These are phyloP conservation scores for Leuciscus idus DNA, from an alignment of 2,113 vertebrate genomes.

Conservation along the genomic window DNA sequence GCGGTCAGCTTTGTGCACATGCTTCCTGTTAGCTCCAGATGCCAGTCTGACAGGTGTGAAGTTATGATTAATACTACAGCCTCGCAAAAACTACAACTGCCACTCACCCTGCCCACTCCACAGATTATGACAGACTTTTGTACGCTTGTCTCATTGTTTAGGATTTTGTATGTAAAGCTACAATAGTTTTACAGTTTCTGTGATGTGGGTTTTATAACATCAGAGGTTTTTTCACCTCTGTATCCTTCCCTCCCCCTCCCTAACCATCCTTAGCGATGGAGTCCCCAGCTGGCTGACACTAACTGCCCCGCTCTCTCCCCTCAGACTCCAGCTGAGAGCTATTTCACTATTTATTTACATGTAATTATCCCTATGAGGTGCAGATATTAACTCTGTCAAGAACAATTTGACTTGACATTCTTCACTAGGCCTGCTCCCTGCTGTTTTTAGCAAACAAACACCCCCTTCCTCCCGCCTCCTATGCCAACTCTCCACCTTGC, in stretches of 20 bases:
- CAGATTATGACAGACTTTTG: background rate
- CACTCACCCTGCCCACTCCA: background rate
- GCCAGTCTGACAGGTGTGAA: slow-evolving; percentile 79
- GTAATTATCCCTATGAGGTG: slow-evolving; percentile 92
- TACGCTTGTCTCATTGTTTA: background rate
- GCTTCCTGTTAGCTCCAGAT: slow-evolving; percentile 88
- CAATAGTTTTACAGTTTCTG: slow-evolving; percentile 8
- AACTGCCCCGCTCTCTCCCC: slow-evolving; percentile 70
- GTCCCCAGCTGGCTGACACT: slow-evolving; percentile 84
- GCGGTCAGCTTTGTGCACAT: slow-evolving; percentile 70
- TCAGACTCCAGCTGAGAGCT: slow-evolving; percentile 89
- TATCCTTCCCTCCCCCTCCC: background rate
- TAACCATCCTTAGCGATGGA: slow-evolving; percentile 47
- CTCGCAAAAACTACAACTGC: slow-evolving; percentile 38
- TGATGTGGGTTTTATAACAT: slow-evolving; percentile 2
- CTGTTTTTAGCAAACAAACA: slow-evolving; percentile 68
- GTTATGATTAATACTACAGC: slow-evolving; percentile 79
- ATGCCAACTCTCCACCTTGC: slow-evolving; percentile 55
- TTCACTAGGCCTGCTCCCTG: slow-evolving; percentile 79
- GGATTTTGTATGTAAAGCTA: slow-evolving; percentile 12
- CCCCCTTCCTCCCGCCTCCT: slow-evolving; percentile 50
- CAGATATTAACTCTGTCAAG: slow-evolving; percentile 94
- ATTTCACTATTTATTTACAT: slow-evolving; percentile 97
- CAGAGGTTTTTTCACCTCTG: background rate
- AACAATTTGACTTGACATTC: slow-evolving; percentile 96